Base-by-base conservation (phyloP, 2,797 vertebrate species). In the Sebastiscus tertius region DNA sequence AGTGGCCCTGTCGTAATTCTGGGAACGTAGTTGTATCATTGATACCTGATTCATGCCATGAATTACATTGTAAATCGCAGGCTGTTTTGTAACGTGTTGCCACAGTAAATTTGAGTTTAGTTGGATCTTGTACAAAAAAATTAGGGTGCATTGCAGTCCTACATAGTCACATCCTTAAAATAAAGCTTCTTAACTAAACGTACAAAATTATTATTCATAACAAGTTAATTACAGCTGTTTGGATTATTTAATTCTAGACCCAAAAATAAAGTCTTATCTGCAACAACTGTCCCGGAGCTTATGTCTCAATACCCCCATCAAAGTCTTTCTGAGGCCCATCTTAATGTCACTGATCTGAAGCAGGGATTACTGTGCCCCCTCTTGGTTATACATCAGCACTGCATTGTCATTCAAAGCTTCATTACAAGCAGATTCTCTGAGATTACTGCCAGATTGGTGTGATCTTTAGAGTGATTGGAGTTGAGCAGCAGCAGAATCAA, bases 341-440 rank as follows among this genome's bases (percentile, higher is more conserved):
- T 27, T 29, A 4, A 9, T 8, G 60, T 18, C 24, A 1, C 24
- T n/a, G 72, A 62, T 88, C 72, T 70, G 75, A 87, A 90, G 70
- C 71, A 93, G 87, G 87, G 85, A 80, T 86, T 72, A 87, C 79
- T 90, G 87, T 90, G 94, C 92, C 92, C 91, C 93, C 94, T 93
- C 42, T 89, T 88, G 94, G 93, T 39, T 13, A 9, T 6, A 42
- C 29, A 27, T 24, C 42, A 34, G 49, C 85, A 92, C 72, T 89
- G 78, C 93, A 83, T 14, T 18, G 68, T 72, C 80, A 73, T 54
- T 46, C 63, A 72, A 4, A 46, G 74, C 72, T 42, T 72, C 80
- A 82, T 72, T 72, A 75, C 54, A 31, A 31, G 54, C 55, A 8
- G 83, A 42, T 74, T 82, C 64, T 60, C 52, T 7, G 33, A 69